Base-by-base conservation (phyloP, 2,113 vertebrate genomes). In the Zootoca vivipara region DNA sequence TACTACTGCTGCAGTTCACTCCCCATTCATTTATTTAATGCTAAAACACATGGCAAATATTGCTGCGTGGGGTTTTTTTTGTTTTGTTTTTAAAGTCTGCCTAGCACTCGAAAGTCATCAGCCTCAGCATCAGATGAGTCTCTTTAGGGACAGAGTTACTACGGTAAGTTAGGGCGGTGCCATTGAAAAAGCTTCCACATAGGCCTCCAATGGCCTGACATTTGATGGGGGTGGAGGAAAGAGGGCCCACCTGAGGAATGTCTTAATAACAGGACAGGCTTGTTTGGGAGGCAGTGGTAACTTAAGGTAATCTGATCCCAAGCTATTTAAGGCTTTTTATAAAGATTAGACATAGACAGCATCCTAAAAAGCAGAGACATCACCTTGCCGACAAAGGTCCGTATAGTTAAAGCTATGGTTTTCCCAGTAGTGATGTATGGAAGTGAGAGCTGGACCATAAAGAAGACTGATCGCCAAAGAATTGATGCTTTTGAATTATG, bases 21-120 rank as follows among this genome's bases (percentile, higher is more conserved):
- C 77, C 81, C 15, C 65, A 85, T 75, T 56, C 56, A 65, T 65
- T 78, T 30, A 88, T 91, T 26, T 69, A 88, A 75, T 75, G 46
- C 46, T 52, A 12, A 52, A 52, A 52, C 46, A 52, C 46, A 52
- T 9, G 2, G 9, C 46, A 52, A 52, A 9, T 52, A 52, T 52
- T 52, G 46, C 46, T 52, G 10, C 9, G 46, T 52, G 46, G 46
- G n/a, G n/a, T n/a, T n/a, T 52, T 52, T 52, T 52, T 52, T 52
- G 46, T 52, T 52, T 10, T 42, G 10, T 52, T 12, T n/a, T n/a
- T n/a, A n/a, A 52, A 72, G 70, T 72, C 30, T 72, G 69, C 70
- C 33, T 74, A 7, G 72, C 18, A 20, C 33, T 38, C 33, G 33
- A 35, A 74, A 74, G 46, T 9, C 46, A 38, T 35, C n/a, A 74